Evolutionary conservation across 2,113 vertebrate genomes (phyloP).

Genomic region (Nestor notabilis): DNA sequence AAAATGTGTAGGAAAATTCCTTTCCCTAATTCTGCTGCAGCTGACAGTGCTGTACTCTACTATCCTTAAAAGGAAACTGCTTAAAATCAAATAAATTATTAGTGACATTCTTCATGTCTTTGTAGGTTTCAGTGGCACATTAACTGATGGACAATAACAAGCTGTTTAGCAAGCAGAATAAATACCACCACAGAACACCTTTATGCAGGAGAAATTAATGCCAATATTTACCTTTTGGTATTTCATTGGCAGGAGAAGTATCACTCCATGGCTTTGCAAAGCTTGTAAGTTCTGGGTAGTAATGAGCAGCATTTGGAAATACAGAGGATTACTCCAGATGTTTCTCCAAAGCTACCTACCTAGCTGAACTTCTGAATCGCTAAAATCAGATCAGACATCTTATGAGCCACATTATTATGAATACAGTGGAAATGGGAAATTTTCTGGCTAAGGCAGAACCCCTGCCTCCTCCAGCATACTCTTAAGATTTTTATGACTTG

Average conservation of each 20-base stretch:
- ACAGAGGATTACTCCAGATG: neutral
- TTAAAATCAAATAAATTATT: neutral
- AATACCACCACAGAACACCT: neutral
- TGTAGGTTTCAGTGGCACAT: neutral
- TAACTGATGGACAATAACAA: neutral
- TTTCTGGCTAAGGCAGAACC: neutral
- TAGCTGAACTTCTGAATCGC: neutral
- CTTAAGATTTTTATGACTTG: neutral
- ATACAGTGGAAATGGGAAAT: neutral
- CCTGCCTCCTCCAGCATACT: neutral
- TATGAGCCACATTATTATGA: neutral
- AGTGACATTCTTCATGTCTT: neutral
- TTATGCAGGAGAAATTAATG: neutral
- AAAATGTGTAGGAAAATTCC: neutral
- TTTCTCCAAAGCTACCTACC: neutral
- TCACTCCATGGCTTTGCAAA: neutral
- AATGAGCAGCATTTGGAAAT: neutral
- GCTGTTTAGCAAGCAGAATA: neutral
- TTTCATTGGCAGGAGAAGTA: neutral
- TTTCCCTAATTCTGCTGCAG: neutral
- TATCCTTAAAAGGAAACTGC: neutral
- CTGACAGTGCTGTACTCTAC: neutral
- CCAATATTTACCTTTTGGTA: neutral
- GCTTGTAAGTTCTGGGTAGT: neutral
- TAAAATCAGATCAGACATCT: neutral